phyloP scores from a whole-genome alignment of 2,113 vertebrate species.

The Ranitomeya variabilis region DNA sequence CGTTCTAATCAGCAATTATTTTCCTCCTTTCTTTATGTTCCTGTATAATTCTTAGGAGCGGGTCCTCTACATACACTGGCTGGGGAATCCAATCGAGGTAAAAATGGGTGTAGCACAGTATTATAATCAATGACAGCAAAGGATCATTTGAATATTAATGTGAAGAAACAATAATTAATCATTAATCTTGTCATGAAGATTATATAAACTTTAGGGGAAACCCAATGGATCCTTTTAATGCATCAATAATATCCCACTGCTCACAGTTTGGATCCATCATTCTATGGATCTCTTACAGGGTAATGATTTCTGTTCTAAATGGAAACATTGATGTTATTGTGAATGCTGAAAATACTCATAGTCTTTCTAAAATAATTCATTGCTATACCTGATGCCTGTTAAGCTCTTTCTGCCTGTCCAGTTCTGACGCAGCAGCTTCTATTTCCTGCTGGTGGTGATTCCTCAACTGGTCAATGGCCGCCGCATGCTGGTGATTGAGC shows the following conservation, averaged over 20 bases:
- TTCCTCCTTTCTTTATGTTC: not conserved
- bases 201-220: too few relatives aligned
- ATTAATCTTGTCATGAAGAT: too few relatives aligned
- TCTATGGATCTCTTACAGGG: too few relatives aligned
- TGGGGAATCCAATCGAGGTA: not conserved
- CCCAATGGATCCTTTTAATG: too few relatives aligned
- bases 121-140: too few relatives aligned
- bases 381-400: slow-evolving; percentile 82
- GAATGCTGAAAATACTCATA: not conserved
- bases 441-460: slow-evolving; percentile 92
- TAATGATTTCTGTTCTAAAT: too few relatives aligned
- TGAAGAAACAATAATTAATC: too few relatives aligned
- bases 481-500: slow-evolving; percentile 93
- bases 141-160: too few relatives aligned
- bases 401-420: slow-evolving; percentile 87
- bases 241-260: too few relatives aligned
- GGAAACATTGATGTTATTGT: too few relatives aligned
- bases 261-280: too few relatives aligned
- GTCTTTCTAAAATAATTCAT: not conserved
- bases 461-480: slow-evolving; percentile 89
- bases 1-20: not conserved
- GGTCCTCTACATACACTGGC: not conserved
- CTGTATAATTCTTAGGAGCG: not conserved
- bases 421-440: slow-evolving; percentile 81
- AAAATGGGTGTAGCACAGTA: not conserved